Conservation (phyloP, 2,888 invertebrate species). For the Volucella inflata region DNA sequence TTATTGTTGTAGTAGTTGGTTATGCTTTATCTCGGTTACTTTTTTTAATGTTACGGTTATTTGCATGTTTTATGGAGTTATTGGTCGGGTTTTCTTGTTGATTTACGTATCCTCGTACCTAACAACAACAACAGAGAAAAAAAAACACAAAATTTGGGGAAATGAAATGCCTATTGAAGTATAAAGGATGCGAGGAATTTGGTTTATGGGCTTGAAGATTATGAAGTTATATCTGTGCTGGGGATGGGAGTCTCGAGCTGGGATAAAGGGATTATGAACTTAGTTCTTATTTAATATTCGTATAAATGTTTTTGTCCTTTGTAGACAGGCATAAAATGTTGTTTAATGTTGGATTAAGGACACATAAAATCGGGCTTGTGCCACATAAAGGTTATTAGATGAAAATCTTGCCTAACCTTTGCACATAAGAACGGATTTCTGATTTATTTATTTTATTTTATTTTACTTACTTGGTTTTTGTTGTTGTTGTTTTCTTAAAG, state of each 20-base stretch:
- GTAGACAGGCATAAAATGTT: conserved; percentile 31
- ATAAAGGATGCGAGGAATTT: conserved; percentile 9
- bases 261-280: conserved; percentile 44
- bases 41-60: conserved; percentile 49
- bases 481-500: neutral
- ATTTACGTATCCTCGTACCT: conserved; percentile 24
- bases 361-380: conserved; percentile 38
- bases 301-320: conserved; percentile 34
- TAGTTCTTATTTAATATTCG: conserved; percentile 33
- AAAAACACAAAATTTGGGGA: conserved; percentile 7
- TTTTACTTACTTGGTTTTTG: neutral
- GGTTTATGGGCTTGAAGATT: conserved; percentile 37
- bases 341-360: conserved; percentile 40
- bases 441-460: neutral
- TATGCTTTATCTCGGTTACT: conserved; percentile 25
- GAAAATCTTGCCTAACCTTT: neutral
- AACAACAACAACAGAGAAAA: neutral
- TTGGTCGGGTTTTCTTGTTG: conserved; percentile 41
- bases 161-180: conserved; percentile 1
- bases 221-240: conserved; percentile 13
- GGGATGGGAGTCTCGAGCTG: conserved; percentile 3
- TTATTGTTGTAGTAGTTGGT: conserved; percentile 24
- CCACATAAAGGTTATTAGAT: conserved; percentile 16
- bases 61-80: conserved; percentile 64
- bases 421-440: neutral